Base-by-base conservation (phyloP, 2,797 vertebrate species). In the Leptatherina wallacei region DNA sequence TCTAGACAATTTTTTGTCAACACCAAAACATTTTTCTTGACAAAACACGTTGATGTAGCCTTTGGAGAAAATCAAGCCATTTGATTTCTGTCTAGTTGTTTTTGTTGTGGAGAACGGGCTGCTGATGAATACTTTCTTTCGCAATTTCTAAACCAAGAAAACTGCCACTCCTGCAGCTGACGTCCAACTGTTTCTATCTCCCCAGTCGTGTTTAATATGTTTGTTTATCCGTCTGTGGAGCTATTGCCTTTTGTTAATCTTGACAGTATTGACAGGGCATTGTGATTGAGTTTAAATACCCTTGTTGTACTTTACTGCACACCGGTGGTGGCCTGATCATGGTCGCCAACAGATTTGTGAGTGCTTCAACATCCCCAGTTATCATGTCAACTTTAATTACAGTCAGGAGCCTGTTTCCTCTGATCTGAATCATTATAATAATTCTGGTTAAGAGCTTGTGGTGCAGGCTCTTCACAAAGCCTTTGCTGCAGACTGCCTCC, bases 301-400 rank as follows among this genome's bases (percentile, higher is more conserved):
- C 69, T 72, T 65, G 81, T 71, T 88, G 76, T 69, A 82, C 57
- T 74, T 76, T 69, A 47, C 76, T 35, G 65, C 76, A 74, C 73
- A 84, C 71, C 47, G 59, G 73, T 58, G 49, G 57, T 73, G 62
- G 74, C 51, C 72, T 66, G 71, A 85, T 73, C 73, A 62, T 69
- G 65, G 76, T 74, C 80, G 77, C 64, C 62, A 60, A 54, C 78
- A 75, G 81, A 80, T 77, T 75, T 80, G 75, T 65, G 69, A 52
- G 75, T 77, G n/a, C 75, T 85, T 80, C 65, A 82, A 82, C 77
- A 58, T 73, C 71, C 18, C 67, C 42, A 55, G 81, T 87, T 88
- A 91, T 91, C 81, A 52, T 81, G 88, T 88, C 86, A 73, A 76
- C 85, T 71, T 88, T 91, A 88, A 93, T 92, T 90, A 91, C 22